Evolutionary conservation across 2,888 invertebrate species (phyloP), one percentile per base, ranked within the genome.

Genomic region (Dyspetes luteomarginatus): DNA sequence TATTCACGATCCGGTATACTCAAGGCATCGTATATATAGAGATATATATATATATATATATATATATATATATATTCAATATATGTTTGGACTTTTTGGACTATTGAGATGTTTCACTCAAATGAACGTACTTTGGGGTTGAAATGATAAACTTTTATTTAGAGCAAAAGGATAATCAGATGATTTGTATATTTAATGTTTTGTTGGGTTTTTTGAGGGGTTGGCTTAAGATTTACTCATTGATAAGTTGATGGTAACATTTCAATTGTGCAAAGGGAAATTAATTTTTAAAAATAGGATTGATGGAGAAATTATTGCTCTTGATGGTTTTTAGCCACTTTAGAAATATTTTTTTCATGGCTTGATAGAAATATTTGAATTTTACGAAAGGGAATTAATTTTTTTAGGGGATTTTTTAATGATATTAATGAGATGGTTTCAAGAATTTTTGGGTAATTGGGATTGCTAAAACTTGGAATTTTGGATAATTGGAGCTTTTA

Each of bases 1-100:
- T 30, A 45, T 68, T 72, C 67, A 43, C 64, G 7, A 58, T 58
- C 26, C 30, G n/a, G 56, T 56, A 24, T 48, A 52, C 26, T 56
- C 30, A 30, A 56, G 56, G 26, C 28, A 26, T 26, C 7, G 19
- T 50, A 19, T 50, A 50, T 19, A 50, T 19, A 50, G 17, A 19
- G 17, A 19, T 50, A 12, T 24, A n/a, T n/a, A n/a, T n/a, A n/a
- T n/a, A n/a, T n/a, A n/a, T n/a, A n/a, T n/a, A n/a, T n/a, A n/a
- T n/a, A n/a, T n/a, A n/a, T n/a, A n/a, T n/a, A n/a, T n/a, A n/a
- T n/a, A n/a, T n/a, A n/a, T n/a, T n/a, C n/a, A n/a, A n/a, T n/a
- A n/a, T n/a, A n/a, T n/a, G n/a, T n/a, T n/a, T n/a, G n/a, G n/a
- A n/a, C n/a, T n/a, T n/a, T n/a, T n/a, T n/a, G n/a, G n/a, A n/a